A percentile compares a stretch with the other conserved stretches of the same genome.
These are phyloP conservation scores for Hydrolagus colliei DNA, from an alignment of 2,797 vertebrate genomes.

Conservation along the genomic window DNA sequence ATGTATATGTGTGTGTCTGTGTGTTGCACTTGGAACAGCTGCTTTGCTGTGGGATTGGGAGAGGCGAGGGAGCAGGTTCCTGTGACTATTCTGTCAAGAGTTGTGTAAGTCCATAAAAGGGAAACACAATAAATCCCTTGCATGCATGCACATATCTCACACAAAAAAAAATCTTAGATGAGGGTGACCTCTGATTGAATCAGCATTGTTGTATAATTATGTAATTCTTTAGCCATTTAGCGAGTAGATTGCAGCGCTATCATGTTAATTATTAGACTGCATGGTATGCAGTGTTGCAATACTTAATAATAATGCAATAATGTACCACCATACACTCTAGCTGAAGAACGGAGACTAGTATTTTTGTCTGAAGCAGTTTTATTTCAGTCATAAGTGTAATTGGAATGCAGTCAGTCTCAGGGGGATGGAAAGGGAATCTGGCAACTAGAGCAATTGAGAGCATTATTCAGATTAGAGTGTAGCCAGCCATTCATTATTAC, in stretches of 20 bases:
- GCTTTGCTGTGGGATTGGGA: not conserved
- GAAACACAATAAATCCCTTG: not conserved
- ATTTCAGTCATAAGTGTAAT: constrained; percentile 61
- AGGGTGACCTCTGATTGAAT: too few species aligned
- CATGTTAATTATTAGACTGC: not conserved
- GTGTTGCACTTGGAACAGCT: not conserved
- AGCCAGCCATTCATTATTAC: constrained; percentile 55
- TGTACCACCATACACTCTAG: constrained; percentile 7
- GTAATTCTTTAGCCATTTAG: too few species aligned
- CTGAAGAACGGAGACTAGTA: constrained; percentile 30
- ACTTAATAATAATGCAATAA: not conserved
- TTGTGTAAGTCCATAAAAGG: constrained; percentile 19
- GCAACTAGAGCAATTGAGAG: constrained; percentile 56
- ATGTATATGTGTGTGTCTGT: not conserved
- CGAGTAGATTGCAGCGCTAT: too few species aligned
- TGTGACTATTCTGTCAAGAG: not conserved
- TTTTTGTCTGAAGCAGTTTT: constrained; percentile 47
- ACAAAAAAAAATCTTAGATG: too few species aligned
- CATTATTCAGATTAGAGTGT: constrained; percentile 60
- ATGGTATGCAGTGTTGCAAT: not conserved
- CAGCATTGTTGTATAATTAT: too few species aligned
- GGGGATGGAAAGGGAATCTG: constrained; percentile 57
- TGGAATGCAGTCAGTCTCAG: constrained; percentile 58
- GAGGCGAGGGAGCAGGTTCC: constrained; percentile 5
- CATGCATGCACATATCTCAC: not conserved